Evolutionary conservation across 2,888 invertebrate genomes (phyloP), one percentile per base, ranked within the genome.

Genomic region (Hedychridium roseum): DNA sequence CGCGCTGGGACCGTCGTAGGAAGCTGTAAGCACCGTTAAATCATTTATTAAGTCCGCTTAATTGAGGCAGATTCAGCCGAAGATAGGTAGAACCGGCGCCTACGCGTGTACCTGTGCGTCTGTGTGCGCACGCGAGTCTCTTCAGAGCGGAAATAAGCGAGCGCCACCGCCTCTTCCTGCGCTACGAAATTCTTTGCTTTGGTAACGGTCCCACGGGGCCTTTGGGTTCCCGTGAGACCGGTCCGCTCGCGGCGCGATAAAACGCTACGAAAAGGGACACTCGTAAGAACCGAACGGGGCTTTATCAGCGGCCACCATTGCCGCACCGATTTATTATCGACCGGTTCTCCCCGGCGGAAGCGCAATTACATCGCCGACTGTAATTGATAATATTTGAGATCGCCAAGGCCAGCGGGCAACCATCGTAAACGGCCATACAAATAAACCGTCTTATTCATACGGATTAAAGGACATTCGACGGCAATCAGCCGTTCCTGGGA

Each of bases 41-140:
- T 60, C 54, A 60, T 67, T 56, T 56, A 67, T 64, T 58, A 64
- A 53, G 41, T 42, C 39, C 30, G 15, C 38, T 32, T 67, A 67
- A 67, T 69, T 68, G 61, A 64, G 43, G 47, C 32, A 45, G 57
- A 60, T 50, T 53, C 46, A 26, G 38, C 36, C 18, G 18, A 9
- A 36, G 50, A 47, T 51, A 50, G 46, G 14, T 21, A 14, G 30
- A 14, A 35, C 38, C 17, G 23, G 43, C 39, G 35, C 35, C 37
- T 18, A 28, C 35, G 31, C 39, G 42, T 37, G 20, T n/a, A n/a
- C n/a, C n/a, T n/a, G n/a, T n/a, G n/a, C n/a, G n/a, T n/a, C n/a
- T n/a, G n/a, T n/a, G n/a, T 26, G 45, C 27, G 43, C 27, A 43
- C 14, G 12, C 12, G 32, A n/a, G 5, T n/a, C 26, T 18, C 27